Evolutionary conservation across 2,113 vertebrate genomes (phyloP), one percentile per base, ranked within the genome.

Genomic region (Zapornia atra): DNA sequence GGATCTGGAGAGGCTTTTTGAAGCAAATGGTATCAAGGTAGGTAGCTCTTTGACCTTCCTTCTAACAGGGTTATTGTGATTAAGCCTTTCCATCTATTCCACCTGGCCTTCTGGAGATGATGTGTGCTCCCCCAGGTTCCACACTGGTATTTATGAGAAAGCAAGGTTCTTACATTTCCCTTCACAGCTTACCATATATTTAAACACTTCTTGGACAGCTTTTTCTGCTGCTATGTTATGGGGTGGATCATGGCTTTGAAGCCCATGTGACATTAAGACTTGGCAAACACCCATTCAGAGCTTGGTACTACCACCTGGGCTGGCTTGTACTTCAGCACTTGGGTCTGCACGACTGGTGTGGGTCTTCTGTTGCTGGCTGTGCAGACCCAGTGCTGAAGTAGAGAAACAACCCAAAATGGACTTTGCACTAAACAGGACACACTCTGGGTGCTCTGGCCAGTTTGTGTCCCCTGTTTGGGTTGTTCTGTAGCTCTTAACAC

Each of bases 1-100:
- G 99, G 98, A 98, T 93, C 97, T 99, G 86, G 99, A 99, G 96
- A 92, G n/a, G 20, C 97, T 99, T 92, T 99, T 99, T 96, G 99
- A 99, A 87, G 96, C 94, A 11, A 98, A 99, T 5, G 99, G 99
- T 19, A 99, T 99, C 95, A 98, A 98, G 98, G 99, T 99, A 96
- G 73, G 98, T 38, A 21, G 57, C 0, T 0, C 29, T 88, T 77
- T 53, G 36, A n/a, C 12, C 11, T 56, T 60, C n/a, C 33, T 79
- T 38, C 36, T 40, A 15, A 28, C 6, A 14, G 46, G 16, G 29
- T 34, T 17, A 4, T 12, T 36, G 38, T 5, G 15, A 63, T 71
- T 15, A 36, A 56, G 33, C 3, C 71, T 81, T 73, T 72, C 36
- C 25, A 17, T 26, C 56, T 38, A 3, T 48, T 70, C 10, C 21